Base-by-base conservation (phyloP, 2,113 vertebrate species). In the Pao palembangensis region DNA sequence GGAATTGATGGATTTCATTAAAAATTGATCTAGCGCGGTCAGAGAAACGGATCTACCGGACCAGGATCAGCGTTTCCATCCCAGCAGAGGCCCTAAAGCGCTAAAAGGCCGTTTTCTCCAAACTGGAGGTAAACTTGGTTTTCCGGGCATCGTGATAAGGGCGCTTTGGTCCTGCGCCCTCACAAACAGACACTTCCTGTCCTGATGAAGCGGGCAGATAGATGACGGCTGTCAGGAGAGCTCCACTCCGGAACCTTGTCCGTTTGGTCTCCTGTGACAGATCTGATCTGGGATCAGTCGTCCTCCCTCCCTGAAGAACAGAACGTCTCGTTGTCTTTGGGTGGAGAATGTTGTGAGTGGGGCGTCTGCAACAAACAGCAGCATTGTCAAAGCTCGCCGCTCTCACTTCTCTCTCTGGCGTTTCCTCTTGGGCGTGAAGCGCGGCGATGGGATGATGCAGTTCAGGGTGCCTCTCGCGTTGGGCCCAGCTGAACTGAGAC, bases 311-410 rank as follows among this genome's bases (percentile, higher is more conserved):
- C 46, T 42, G 64, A 58, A 47, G 72, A 85, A 87, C 50, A 34
- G 66, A 50, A 67, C 64, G 56, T 31, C 61, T 88, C 64, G 78
- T 79, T 75, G 76, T 78, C 76, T 85, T 82, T 76, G 85, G 79
- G 73, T 42, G 82, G 74, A 63, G 88, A 88, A 89, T 87, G 85
- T 71, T 63, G 79, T 43, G 80, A 76, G 88, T 87, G 86, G 88
- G 88, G 81, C 73, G 72, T 67, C 76, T 80, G 11, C 5, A 61
- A 89, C 85, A 88, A 84, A 59, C 63, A 3, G 65, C 12, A 0
- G 67, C 81, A 58, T 89, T 89, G 87, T 82, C 72, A 59, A 16
- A 44, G 25, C 23, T 47, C 60, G 83, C 50, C 79, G 78, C 82
- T 80, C 74, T 83, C 75, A 60, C 66, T 79, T 76, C 68, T 76